Evolutionary conservation across 2,797 vertebrate species (phyloP).

Genomic region (Onychomys arenicola): DNA sequence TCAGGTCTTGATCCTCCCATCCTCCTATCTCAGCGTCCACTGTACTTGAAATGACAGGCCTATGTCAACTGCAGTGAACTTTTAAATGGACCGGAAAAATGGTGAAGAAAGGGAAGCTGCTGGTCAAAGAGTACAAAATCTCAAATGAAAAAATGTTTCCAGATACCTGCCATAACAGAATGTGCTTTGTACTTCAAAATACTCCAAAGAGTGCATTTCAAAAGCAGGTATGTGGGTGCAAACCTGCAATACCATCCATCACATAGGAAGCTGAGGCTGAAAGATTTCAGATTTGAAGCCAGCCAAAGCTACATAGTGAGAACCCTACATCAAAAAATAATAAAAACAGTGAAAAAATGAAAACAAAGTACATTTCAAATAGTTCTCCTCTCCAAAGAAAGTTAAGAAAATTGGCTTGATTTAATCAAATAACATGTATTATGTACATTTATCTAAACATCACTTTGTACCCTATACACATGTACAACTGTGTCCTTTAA

Average conservation of each 20-base stretch:
- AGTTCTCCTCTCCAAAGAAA: neutral
- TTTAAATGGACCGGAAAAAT: neutral
- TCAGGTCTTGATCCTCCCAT: neutral
- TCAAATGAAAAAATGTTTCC: neutral
- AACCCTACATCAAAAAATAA: neutral
- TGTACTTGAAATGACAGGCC: neutral
- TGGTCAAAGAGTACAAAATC: neutral
- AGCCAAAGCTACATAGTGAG: neutral
- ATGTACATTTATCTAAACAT: neutral
- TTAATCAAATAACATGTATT: neutral
- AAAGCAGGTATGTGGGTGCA: neutral
- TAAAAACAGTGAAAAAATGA: neutral
- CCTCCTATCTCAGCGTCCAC: neutral
- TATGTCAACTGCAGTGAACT: neutral
- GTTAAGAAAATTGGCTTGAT: neutral
- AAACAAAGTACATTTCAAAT: neutral
- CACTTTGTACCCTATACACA: neutral
- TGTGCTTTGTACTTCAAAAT: neutral
- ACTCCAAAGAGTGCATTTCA: neutral
- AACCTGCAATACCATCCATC: neutral
- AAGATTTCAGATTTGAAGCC: neutral
- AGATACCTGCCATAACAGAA: neutral
- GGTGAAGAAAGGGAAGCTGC: neutral
- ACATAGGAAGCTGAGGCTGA: neutral
- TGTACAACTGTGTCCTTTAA: neutral